phyloP scores from a whole-genome alignment of 2,113 vertebrate species.

The Nannobrachium achirus region DNA sequence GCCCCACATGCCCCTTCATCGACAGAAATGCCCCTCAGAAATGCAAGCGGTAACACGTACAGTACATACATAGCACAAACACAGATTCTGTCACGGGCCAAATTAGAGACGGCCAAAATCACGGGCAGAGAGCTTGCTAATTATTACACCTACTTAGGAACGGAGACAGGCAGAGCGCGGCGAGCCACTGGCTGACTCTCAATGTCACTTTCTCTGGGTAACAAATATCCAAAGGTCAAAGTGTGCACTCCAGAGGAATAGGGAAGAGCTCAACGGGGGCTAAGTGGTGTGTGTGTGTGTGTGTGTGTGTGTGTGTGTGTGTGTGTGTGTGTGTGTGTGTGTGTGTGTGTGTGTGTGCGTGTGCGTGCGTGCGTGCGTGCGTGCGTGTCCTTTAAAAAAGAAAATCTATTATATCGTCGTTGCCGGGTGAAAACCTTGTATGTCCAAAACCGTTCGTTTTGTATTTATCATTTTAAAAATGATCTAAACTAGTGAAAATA shows the following conservation, averaged over 20 bases:
- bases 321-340: background rate
- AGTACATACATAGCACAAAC: conserved; percentile 63
- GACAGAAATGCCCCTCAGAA: conserved; percentile 59
- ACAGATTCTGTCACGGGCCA: conserved; percentile 72
- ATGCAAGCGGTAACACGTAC: conserved; percentile 68
- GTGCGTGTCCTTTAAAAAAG: conserved; percentile 56
- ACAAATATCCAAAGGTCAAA: conserved; percentile 85
- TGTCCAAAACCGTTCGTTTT: too few relatives aligned
- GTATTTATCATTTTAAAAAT: too few relatives aligned
- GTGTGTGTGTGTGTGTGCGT: conserved; percentile 7
- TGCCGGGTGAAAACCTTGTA: too few relatives aligned
- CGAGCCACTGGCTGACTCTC: conserved; percentile 73
- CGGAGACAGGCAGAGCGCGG: conserved; percentile 69
- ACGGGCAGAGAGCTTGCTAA: conserved; percentile 76
- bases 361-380: conserved; percentile 41
- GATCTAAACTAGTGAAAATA: too few relatives aligned
- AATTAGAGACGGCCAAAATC: conserved; percentile 70
- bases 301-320: conserved; percentile 14
- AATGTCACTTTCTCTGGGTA: conserved; percentile 79
- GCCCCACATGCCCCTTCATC: conserved; percentile 30
- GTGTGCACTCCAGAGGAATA: conserved; percentile 72
- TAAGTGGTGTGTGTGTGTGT: conserved; percentile 49
- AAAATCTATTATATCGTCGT: conserved; percentile 56
- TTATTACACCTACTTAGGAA: conserved; percentile 78
- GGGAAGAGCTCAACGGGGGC: conserved; percentile 61